Evolutionary conservation across 1,140 invertebrate genomes (phyloP).

Genomic region (Frieseomelitta varia): DNA sequence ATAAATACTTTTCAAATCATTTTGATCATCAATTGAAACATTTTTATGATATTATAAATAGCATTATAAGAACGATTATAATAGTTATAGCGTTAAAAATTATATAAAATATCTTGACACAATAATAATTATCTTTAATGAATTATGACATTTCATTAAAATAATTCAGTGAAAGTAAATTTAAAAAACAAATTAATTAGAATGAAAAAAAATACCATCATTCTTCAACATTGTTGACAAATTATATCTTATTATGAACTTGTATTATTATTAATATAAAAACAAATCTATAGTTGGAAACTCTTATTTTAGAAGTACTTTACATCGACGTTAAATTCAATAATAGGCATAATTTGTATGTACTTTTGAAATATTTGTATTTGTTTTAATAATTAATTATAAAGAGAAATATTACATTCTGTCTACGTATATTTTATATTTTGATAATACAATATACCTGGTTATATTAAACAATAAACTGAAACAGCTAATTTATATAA

Average conservation of each 20-base stretch:
- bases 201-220: background rate
- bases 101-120: background rate
- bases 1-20: constrained; percentile 1
- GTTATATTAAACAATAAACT: constrained; percentile 4
- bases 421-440: background rate
- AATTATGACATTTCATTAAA: background rate
- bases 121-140: background rate
- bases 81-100: constrained; percentile 16
- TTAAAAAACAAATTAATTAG: background rate
- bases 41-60: background rate
- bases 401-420: constrained; percentile 3
- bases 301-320: constrained; percentile 16
- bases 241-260: background rate
- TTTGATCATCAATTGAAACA: background rate
- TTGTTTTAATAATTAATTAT: constrained; percentile 6
- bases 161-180: background rate
- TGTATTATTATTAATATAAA: background rate
- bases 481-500: background rate
- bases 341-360: constrained; percentile 13
- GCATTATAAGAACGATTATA: background rate
- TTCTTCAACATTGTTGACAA: background rate
- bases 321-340: constrained; percentile 6
- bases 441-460: constrained; percentile 1
- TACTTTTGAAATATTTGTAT: constrained; percentile 24
- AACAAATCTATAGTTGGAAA: background rate